Conservation (phyloP, 1,140 invertebrate genomes). For the Tetraneura akinire region DNA sequence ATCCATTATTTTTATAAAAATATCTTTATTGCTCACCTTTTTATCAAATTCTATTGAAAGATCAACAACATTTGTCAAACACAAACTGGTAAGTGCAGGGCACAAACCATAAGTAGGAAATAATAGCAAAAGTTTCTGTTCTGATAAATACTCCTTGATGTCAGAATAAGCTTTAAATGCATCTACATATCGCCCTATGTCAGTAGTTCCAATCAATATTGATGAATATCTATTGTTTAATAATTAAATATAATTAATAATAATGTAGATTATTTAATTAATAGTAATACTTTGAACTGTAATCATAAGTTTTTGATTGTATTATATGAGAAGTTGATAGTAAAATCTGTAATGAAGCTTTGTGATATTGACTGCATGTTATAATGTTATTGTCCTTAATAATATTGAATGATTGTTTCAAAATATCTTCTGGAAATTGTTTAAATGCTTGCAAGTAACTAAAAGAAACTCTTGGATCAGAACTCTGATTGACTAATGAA, state of each 20-base stretch:
- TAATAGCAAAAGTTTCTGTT: background rate
- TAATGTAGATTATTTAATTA: no score
- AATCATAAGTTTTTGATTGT: slow-evolving; percentile 45
- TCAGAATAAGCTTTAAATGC: slow-evolving; percentile 3
- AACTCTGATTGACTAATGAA: slow-evolving; percentile 13
- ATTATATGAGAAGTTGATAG: slow-evolving; percentile 34
- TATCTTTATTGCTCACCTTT: background rate
- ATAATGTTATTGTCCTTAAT: slow-evolving; percentile 15
- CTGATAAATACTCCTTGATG: slow-evolving; percentile 25
- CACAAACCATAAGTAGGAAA: background rate
- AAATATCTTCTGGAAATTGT: slow-evolving; percentile 12
- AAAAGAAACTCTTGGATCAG: background rate
- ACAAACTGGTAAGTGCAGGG: slow-evolving; percentile 18
- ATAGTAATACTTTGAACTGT: slow-evolving; percentile 16
- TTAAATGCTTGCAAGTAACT: slow-evolving; percentile 27
- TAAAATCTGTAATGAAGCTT: slow-evolving; percentile 29
- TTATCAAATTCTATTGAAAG: slow-evolving; percentile 41
- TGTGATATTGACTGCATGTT: slow-evolving; percentile 43
- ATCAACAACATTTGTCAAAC: background rate
- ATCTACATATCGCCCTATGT: background rate
- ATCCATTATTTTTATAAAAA: no score
- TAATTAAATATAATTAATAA: no score
- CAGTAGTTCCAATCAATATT: slow-evolving; percentile 1
- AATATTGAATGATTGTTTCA: background rate
- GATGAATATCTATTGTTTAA: background rate